Base-by-base conservation (phyloP, 2,888 invertebrate species). In the Oxycera nigricornis region DNA sequence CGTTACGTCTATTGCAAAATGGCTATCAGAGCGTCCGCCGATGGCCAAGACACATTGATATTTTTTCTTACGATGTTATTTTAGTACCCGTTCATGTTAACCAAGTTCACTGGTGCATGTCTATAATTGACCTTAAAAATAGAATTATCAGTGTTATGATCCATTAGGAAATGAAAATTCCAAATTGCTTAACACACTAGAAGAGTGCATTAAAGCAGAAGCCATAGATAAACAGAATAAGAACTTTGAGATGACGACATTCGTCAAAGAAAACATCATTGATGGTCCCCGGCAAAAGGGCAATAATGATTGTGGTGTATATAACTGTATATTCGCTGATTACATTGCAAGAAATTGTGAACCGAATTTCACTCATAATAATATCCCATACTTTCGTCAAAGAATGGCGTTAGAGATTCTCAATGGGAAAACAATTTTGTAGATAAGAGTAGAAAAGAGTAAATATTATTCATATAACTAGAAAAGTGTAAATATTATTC, bases 171-270 rank as follows among this genome's bases (percentile, higher is more conserved):
- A n/a, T 2, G 3, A 2, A 2, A 52, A 52, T 22, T 9, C 52
- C 2, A n/a, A 3, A 9, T 9, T 52, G 2, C 9, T 52, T 22
- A 22, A 52, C 9, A 9, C 20, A 20, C 20, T 52, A 26, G n/a
- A 17, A 7, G 30, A 52, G 4, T 70, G 52, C 30, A 4, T 70
- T n/a, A 11, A 50, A 24, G 6, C 24, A 4, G 70, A 70, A 52
- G 50, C 50, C 2, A 14, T 70, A 11, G 70, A 70, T 52, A 70
- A 70, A 70, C 24, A 52, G 17, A 70, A 70, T 1, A 9, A 20
- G 30, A 3, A 14, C n/a, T 52, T 70, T 17, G 35, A 70, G 26
- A 70, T 11, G 14, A 50, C 28, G 1, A 6, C 20, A 6, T 70
- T 50, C 52, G n/a, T 3, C 2, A 50, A 26, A 30, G 52, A 70